Percentiles rank a stretch among this genome's conserved stretches.
These are phyloP conservation scores for Euzophera pinguis DNA, from an alignment of 2,888 invertebrate genomes.

Conservation along the genomic window DNA sequence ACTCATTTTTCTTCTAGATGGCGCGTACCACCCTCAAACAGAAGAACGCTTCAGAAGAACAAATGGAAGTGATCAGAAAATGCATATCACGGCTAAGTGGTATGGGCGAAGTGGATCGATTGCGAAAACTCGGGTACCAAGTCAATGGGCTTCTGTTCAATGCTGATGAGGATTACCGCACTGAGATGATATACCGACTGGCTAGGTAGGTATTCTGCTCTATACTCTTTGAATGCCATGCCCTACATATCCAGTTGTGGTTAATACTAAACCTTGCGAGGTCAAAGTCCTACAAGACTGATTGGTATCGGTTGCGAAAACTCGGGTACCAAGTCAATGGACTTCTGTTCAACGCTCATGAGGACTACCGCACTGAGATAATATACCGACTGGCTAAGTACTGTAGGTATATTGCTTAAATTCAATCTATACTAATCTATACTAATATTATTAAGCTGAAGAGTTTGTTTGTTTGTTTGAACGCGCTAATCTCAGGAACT, in stretches of 20 bases:
- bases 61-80: slow-evolving; percentile 42
- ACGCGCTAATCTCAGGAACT: too few species aligned
- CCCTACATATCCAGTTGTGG: too few species aligned
- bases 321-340: slow-evolving; percentile 52
- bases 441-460: too few species aligned
- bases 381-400: slow-evolving; percentile 39
- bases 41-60: slow-evolving; percentile 42
- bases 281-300: too few species aligned
- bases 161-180: slow-evolving; percentile 56
- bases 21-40: slow-evolving; percentile 43
- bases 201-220: background rate
- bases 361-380: slow-evolving; percentile 53
- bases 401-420: background rate
- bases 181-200: slow-evolving; percentile 49
- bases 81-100: slow-evolving; percentile 52
- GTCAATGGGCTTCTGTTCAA: slow-evolving; percentile 57
- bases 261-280: too few species aligned
- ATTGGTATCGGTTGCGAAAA: slow-evolving; percentile 33
- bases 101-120: slow-evolving; percentile 49
- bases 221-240: background rate
- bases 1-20: slow-evolving; percentile 35
- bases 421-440: too few species aligned
- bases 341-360: slow-evolving; percentile 54
- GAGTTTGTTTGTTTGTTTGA: too few species aligned
- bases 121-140: slow-evolving; percentile 41